Conservation (phyloP, 2,113 vertebrate genomes). For the Corythaeola cristata region DNA sequence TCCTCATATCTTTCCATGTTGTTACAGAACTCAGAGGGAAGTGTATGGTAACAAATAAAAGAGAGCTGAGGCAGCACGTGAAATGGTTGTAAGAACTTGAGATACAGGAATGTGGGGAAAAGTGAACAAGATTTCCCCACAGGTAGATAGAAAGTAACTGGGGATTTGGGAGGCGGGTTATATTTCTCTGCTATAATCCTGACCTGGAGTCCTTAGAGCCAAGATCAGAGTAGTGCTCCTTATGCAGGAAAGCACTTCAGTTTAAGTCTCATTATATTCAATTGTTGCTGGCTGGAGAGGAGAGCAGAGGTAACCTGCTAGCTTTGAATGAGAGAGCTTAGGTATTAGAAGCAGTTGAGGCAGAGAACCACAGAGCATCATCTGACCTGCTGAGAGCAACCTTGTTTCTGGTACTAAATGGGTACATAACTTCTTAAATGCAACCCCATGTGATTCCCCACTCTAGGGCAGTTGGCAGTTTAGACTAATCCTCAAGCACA, state of each 20-base stretch:
- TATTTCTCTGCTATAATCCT: background rate
- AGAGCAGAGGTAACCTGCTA: background rate
- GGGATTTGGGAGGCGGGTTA: background rate
- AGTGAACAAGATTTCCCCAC: background rate
- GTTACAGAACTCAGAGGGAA: background rate
- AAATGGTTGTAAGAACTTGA: background rate
- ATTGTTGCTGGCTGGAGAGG: background rate
- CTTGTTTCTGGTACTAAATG: background rate
- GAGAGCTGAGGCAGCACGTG: background rate
- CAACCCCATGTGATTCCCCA: background rate
- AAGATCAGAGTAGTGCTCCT: background rate
- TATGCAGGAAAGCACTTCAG: background rate
- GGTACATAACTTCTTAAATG: background rate
- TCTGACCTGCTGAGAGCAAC: background rate
- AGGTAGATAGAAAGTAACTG: background rate
- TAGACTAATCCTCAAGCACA: background rate
- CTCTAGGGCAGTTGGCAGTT: background rate
- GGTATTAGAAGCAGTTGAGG: background rate
- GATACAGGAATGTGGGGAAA: background rate
- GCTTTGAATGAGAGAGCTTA: background rate
- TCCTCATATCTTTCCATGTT: background rate
- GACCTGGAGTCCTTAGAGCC: background rate
- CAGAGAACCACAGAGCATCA: background rate
- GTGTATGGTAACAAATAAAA: background rate
- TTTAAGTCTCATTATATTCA: background rate